Conservation (phyloP, 1,140 invertebrate species). For the Akabosia matsudoensis region DNA sequence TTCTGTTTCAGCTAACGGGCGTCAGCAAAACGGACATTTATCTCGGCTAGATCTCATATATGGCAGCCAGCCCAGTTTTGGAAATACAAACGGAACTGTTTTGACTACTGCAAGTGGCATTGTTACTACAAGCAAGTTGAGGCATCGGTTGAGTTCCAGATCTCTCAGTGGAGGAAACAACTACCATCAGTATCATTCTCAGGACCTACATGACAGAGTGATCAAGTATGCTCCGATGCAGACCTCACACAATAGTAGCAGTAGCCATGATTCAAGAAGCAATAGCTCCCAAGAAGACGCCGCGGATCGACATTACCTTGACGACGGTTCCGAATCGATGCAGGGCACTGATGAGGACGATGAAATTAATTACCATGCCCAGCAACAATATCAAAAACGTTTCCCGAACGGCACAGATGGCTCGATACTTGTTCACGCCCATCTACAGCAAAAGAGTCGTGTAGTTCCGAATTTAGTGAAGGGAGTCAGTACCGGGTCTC, state of each 20-base stretch:
- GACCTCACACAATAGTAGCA: neutral
- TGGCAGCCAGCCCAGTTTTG: neutral
- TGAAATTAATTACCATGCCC: neutral
- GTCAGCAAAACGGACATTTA: neutral
- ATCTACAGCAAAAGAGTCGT: neutral
- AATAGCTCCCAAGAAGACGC: neutral
- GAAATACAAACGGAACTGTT: neutral
- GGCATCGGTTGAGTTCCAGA: neutral
- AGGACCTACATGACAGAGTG: neutral
- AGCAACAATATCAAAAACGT: neutral
- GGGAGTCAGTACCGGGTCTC: neutral
- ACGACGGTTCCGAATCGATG: neutral
- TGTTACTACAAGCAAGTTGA: neutral
- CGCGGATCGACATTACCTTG: neutral
- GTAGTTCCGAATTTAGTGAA: neutral
- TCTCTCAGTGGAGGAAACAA: neutral
- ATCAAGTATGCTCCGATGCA: slow-evolving; percentile 1
- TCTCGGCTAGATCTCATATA: neutral
- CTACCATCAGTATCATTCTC: neutral
- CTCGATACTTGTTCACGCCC: neutral
- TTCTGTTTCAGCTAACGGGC: neutral
- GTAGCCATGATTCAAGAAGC: neutral
- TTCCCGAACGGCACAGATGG: neutral
- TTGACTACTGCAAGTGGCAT: neutral
- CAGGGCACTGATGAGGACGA: slow-evolving; percentile 6